phyloP scores from a whole-genome alignment of 2,113 vertebrate genomes.

The Ptyas mucosa region DNA sequence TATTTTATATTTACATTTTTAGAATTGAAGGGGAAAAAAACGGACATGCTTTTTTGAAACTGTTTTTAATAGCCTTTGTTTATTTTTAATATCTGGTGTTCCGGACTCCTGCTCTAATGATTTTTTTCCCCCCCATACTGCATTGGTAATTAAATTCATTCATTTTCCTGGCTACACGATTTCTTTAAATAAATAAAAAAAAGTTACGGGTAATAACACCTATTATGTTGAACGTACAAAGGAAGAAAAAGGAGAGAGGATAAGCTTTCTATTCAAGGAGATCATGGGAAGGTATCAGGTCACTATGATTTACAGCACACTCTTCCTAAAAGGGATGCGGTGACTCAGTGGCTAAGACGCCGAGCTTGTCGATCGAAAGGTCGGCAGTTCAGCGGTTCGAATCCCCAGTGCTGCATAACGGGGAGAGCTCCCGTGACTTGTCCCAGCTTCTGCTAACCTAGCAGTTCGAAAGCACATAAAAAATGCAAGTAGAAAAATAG shows the following conservation, averaged over 20 bases:
- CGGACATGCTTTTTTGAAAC: constrained; percentile 67
- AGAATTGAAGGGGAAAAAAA: constrained; percentile 64
- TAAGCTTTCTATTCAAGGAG: constrained; percentile 49
- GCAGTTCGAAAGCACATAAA: too few species aligned
- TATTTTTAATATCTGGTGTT: constrained; percentile 79
- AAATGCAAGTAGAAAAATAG: too few species aligned
- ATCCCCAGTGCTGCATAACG: too few species aligned
- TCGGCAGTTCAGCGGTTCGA: too few species aligned
- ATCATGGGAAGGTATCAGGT: constrained; percentile 22
- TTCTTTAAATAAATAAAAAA: constrained; percentile 79
- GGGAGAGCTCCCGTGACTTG: too few species aligned
- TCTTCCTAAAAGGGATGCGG: background rate
- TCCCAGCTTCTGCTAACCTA: too few species aligned
- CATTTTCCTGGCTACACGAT: constrained; percentile 78
- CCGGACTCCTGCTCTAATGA: constrained; percentile 81
- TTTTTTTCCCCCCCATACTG: constrained; percentile 77
- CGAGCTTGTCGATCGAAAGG: too few species aligned
- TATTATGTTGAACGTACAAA: constrained; percentile 68
- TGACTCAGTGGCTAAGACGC: too few species aligned
- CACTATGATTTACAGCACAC: constrained; percentile 34
- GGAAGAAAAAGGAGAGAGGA: constrained; percentile 69
- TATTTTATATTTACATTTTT: constrained; percentile 66
- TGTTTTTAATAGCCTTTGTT: constrained; percentile 79
- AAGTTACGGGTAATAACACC: constrained; percentile 79
- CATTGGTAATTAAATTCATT: constrained; percentile 88